These are phyloP conservation scores for Ctena decussata DNA, from an alignment of 2,888 invertebrate species.

Conservation along the genomic window DNA sequence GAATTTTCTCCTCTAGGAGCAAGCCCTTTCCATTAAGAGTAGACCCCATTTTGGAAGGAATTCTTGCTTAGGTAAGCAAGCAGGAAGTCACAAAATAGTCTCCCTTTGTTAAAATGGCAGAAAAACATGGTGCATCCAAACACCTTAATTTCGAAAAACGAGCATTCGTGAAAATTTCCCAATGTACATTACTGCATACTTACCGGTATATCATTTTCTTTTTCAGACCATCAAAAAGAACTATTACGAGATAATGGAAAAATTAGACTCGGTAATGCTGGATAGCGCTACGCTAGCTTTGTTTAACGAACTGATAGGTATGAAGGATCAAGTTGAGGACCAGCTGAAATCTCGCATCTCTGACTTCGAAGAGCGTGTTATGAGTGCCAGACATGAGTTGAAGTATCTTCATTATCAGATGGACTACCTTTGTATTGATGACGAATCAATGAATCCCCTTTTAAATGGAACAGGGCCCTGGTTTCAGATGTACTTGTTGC, in stretches of 20 bases:
- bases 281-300: not conserved
- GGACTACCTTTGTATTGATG: not conserved
- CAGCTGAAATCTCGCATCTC: not conserved
- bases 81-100: too few relatives aligned
- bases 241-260: not conserved
- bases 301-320: not conserved
- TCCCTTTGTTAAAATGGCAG: too few relatives aligned
- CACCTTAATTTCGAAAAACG: too few relatives aligned
- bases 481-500: slow-evolving; percentile 9
- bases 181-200: too few relatives aligned
- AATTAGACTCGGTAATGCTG: not conserved
- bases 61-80: too few relatives aligned
- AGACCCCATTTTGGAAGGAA: too few relatives aligned
- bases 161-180: too few relatives aligned
- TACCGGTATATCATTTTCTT: too few relatives aligned
- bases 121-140: too few relatives aligned
- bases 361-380: not conserved
- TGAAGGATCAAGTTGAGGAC: not conserved
- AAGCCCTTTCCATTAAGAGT: too few relatives aligned
- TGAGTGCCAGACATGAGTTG: not conserved
- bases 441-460: too few relatives aligned
- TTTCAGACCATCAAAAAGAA: not conserved
- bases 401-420: not conserved
- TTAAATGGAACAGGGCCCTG: not conserved
- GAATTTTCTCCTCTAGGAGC: too few relatives aligned